Percentiles rank a stretch among this genome's conserved stretches.
These are phyloP conservation scores for Orgyia antiqua DNA, from an alignment of 2,888 invertebrate genomes.

Conservation along the genomic window DNA sequence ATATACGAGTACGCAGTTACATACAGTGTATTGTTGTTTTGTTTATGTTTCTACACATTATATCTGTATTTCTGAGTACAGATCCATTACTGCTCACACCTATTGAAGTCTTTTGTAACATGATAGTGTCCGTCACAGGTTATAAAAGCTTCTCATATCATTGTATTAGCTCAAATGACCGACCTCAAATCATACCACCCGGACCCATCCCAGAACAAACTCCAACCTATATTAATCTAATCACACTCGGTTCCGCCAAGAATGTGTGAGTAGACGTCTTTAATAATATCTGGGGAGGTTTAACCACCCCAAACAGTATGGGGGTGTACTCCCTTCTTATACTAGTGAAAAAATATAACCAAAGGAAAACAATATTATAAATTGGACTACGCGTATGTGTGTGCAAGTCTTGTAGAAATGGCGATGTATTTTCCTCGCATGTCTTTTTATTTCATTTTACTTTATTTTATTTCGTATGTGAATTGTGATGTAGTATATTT, in stretches of 20 bases:
- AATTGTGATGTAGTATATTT: conserved; percentile 49
- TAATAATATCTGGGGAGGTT: conserved; percentile 72
- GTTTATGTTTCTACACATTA: no score
- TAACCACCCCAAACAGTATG: conserved; percentile 23
- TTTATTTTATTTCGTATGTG: conserved; percentile 61
- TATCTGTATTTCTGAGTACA: no score
- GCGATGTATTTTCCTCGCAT: conserved; percentile 54
- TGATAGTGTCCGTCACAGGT: conserved; percentile 23
- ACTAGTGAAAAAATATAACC: conserved; percentile 78
- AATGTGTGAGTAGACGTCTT: conserved; percentile 77
- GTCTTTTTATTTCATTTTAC: conserved; percentile 67
- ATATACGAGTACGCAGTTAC: no score
- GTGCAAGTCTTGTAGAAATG: conserved; percentile 43
- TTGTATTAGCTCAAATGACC: conserved; percentile 35
- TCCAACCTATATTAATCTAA: conserved; percentile 72
- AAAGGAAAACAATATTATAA: conserved; percentile 78
- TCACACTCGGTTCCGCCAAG: conserved; percentile 70
- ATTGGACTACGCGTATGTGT: conserved; percentile 59
- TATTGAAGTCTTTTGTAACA: conserved; percentile 16
- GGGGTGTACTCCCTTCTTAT: conserved; percentile 30
- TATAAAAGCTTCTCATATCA: conserved; percentile 33
- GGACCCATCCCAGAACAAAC: conserved; percentile 25
- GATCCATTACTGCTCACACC: no score
- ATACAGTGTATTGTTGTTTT: no score
- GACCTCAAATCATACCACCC: conserved; percentile 26